phyloP scores from a whole-genome alignment of 2,113 vertebrate genomes.

The Lepisosteus osseus region DNA sequence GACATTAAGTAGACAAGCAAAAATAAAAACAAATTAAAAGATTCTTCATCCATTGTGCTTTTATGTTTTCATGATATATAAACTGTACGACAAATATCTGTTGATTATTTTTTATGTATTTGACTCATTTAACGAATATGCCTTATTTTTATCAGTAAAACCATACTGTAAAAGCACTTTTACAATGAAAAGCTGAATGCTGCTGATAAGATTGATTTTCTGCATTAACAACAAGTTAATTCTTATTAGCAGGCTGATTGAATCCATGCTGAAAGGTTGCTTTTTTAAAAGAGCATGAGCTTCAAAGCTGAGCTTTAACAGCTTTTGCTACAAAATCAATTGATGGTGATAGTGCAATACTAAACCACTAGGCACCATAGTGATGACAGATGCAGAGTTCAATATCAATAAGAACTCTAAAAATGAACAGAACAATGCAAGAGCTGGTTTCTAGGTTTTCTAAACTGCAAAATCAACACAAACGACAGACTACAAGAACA shows the following conservation, averaged over 20 bases:
- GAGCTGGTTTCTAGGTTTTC: background rate
- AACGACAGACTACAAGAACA: background rate
- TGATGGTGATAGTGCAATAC: background rate
- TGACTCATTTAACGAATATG: too few relatives aligned
- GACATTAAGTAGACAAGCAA: too few relatives aligned
- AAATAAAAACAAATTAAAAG: too few relatives aligned
- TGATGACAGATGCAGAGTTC: background rate
- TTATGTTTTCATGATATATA: too few relatives aligned
- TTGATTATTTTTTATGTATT: too few relatives aligned
- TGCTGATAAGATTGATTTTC: slow-evolving; percentile 16
- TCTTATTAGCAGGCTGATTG: slow-evolving; percentile 11
- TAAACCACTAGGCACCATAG: too few relatives aligned
- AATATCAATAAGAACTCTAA: background rate
- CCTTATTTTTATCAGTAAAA: too few relatives aligned
- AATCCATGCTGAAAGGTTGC: slow-evolving; percentile 9
- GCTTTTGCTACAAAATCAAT: slow-evolving; percentile 1
- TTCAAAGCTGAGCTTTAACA: background rate
- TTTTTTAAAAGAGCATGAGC: background rate
- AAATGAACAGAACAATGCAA: background rate
- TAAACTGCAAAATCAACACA: slow-evolving; percentile 3
- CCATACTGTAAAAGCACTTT: background rate
- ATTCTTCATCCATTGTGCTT: too few relatives aligned
- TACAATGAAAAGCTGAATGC: slow-evolving; percentile 13
- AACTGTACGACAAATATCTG: too few relatives aligned
- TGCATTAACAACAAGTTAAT: slow-evolving; percentile 20